Conservation (phyloP, 2,797 vertebrate genomes). For the Fundulus diaphanus region DNA sequence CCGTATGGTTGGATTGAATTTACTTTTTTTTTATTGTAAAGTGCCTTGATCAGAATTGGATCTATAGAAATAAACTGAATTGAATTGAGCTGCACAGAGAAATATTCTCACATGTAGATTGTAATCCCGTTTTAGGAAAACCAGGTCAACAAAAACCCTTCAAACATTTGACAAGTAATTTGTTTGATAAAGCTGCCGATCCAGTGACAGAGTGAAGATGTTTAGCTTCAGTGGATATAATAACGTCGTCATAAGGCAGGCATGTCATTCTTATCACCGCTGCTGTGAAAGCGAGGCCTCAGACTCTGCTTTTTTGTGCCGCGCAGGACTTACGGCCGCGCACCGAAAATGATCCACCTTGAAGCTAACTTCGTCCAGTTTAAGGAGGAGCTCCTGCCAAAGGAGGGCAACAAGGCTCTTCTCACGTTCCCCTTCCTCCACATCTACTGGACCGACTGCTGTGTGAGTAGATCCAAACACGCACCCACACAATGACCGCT, state of each 20-base stretch:
- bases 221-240: background rate
- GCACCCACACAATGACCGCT: background rate
- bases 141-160: background rate
- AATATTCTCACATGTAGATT: background rate
- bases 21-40: too few species aligned
- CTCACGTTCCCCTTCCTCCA: slow-evolving; percentile 99
- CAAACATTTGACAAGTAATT: background rate
- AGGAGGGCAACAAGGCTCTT: slow-evolving; percentile 96
- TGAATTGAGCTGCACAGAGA: too few species aligned
- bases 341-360: slow-evolving; percentile 98
- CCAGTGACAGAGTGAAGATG: background rate
- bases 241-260: background rate
- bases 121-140: background rate
- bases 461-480: slow-evolving; percentile 82
- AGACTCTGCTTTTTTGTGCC: slow-evolving; percentile 12
- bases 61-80: too few species aligned
- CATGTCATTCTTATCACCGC: background rate
- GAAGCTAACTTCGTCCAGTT: slow-evolving; percentile 99
- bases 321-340: slow-evolving; percentile 93
- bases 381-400: slow-evolving; percentile 97
- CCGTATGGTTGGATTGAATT: too few species aligned
- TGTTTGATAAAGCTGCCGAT: background rate
- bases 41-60: too few species aligned
- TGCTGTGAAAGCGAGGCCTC: background rate
- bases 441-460: slow-evolving; percentile 99